phyloP scores from a whole-genome alignment of 2,797 vertebrate genomes.

The Periparus ater region DNA sequence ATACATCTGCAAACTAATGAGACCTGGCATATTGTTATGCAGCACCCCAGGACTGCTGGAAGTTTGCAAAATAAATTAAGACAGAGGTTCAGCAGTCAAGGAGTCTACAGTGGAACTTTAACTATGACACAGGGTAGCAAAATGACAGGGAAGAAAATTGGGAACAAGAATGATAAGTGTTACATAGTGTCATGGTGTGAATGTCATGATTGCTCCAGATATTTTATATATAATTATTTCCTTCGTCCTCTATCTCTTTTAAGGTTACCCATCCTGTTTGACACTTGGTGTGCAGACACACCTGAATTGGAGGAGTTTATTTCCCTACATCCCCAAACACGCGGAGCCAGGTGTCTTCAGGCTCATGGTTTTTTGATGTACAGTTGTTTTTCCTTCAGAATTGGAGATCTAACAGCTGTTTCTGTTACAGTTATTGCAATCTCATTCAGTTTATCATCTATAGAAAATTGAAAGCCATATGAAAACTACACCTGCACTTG shows the following conservation, averaged over 20 bases:
- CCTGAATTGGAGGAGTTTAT: not conserved
- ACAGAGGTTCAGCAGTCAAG: not conserved
- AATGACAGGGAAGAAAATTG: not conserved
- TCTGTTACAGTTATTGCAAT: not conserved
- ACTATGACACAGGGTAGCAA: not conserved
- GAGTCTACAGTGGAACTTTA: not conserved
- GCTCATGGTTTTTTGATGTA: not conserved
- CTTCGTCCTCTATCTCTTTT: not conserved
- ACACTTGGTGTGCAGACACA: not conserved
- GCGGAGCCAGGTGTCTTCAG: not conserved
- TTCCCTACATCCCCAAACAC: not conserved
- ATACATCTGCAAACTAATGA: not conserved
- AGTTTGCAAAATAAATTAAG: constrained; percentile 1
- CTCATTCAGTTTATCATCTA: not conserved
- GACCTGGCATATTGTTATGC: not conserved
- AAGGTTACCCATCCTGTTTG: not conserved
- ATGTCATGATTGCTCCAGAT: not conserved
- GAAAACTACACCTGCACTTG: not conserved
- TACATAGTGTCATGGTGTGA: not conserved
- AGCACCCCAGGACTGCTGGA: not conserved
- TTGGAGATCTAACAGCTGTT: not conserved
- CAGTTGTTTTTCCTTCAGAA: not conserved
- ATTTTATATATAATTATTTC: not conserved
- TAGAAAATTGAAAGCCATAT: not conserved
- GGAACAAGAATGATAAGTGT: not conserved